Base-by-base conservation (phyloP, 2,113 vertebrate species). In the Sigmodon hispidus region DNA sequence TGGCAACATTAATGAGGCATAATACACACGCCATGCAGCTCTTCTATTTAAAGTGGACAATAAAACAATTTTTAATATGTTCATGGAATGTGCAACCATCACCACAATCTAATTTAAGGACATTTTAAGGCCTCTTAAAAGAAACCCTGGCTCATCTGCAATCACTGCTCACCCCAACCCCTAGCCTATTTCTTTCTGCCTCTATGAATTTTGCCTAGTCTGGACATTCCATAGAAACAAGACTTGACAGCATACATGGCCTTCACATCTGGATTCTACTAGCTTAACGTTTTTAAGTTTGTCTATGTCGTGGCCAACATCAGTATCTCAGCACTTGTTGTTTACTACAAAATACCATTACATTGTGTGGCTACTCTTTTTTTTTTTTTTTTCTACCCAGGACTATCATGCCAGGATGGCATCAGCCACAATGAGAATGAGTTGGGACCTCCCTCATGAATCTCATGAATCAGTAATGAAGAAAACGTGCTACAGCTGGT, bases 41-140 rank as follows among this genome's bases (percentile, higher is more conserved):
- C 73, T 50, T 61, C 45, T 81, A 83, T 17, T 88, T n/a, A 63
- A 80, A 93, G 67, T 45, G 5, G 50, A 61, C 65, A 50, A 40
- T 26, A 45, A 75, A 61, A 13, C 24, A 75, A 22, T 17, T 89
- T 87, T 83, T 87, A n/a, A 57, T 36, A 43, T 79, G 89, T 65
- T 93, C 79, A 61, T 52, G 84, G 22, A 88, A 72, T 10, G 15
- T 72, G 36, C 19, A 91, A 75, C 10, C 75, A 65, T 52, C 45
- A 17, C 59, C 17, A 83, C 13, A 5, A 69, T 84, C 75, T 73
- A 79, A 87, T 83, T 90, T 73, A 75, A 87, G 88, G 87, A 65
- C 29, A 43, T 31, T 67, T 83, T 77, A n/a, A 69, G 21, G 22
- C 12, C 13, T n/a, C n/a, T 52, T 72, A 63, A 95, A 95, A 81